Evolutionary conservation across 2,888 invertebrate species (phyloP), one percentile per base, ranked within the genome.

Genomic region (Ochropleura leucogaster): DNA sequence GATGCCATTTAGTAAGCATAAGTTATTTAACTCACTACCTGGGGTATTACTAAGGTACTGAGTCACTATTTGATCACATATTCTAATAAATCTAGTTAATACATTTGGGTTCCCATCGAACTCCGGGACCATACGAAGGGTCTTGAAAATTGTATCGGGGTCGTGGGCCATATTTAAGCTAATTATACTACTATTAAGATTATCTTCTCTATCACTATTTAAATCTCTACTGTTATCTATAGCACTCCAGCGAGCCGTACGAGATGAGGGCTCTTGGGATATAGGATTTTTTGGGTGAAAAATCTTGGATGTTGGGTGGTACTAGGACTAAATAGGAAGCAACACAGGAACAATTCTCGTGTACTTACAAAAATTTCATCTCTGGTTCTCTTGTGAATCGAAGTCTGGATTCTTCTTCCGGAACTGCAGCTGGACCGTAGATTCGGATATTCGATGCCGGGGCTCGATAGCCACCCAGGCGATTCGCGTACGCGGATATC

Each of bases 321-420:
- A 18, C 3, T 10, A 62, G n/a, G 44, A 12, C 44, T 49, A 49
- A 30, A 49, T 4, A 40, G 49, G 65, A 49, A 40, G 65, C 65
- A 65, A 20, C 65, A 65, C 65, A 49, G 40, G 49, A 65, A 65
- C 30, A 40, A 49, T 65, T 65, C 30, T 18, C 49, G 49, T 49
- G 65, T 49, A 64, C 64, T 65, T 6, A 65, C 47, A 65, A 51
- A 7, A 8, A 12, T 40, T 51, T 65, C 49, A 65, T 65, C 49
- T 65, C 40, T 65, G 40, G 49, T 51, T 65, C 40, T 51, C 44
- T 44, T 6, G n/a, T 62, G 62, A 62, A 62, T 62, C 62, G 12
- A 44, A 44, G 62, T n/a, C n/a, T 62, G n/a, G 62, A 44, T 62
- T 62, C 62, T 62, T n/a, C 44, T 62, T 14, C 62, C 44, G n/a